Percentiles rank a stretch among this genome's conserved stretches.
phyloP scores from a whole-genome alignment of 2,113 vertebrate genomes.

The Melanerpes formicivorus region DNA sequence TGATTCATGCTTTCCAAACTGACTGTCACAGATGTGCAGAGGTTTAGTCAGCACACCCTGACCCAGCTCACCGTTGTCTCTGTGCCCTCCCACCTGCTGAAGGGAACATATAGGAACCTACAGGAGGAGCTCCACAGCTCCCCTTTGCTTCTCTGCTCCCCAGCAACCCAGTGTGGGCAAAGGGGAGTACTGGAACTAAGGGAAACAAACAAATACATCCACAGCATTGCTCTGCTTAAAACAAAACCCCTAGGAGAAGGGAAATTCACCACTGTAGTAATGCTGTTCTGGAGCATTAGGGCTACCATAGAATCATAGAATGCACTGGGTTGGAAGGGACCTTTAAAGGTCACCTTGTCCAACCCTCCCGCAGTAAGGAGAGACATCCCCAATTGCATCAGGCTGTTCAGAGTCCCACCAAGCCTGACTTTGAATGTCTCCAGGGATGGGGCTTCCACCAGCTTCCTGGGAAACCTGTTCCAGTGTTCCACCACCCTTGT shows the following conservation, averaged over 20 bases:
- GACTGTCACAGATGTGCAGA: neutral
- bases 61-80: neutral
- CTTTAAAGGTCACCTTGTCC: too few species aligned
- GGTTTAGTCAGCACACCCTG: neutral
- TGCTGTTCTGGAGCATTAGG: neutral
- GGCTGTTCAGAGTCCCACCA: too few species aligned
- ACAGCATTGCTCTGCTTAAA: neutral
- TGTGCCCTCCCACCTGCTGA: neutral
- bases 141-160: neutral
- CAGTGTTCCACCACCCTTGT: too few species aligned
- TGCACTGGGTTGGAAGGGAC: too few species aligned
- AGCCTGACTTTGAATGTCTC: too few species aligned
- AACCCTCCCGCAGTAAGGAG: too few species aligned
- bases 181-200: neutral
- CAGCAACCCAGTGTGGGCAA: neutral
- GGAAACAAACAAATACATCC: neutral
- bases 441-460: too few species aligned
- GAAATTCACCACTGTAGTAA: neutral
- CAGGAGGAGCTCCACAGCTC: neutral
- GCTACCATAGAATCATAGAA: too few species aligned
- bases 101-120: neutral
- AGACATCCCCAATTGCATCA: too few species aligned
- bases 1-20: neutral
- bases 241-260: neutral
- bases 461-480: too few species aligned